These are phyloP conservation scores for Eilema griseolum DNA, from an alignment of 2,888 invertebrate species.

Conservation along the genomic window DNA sequence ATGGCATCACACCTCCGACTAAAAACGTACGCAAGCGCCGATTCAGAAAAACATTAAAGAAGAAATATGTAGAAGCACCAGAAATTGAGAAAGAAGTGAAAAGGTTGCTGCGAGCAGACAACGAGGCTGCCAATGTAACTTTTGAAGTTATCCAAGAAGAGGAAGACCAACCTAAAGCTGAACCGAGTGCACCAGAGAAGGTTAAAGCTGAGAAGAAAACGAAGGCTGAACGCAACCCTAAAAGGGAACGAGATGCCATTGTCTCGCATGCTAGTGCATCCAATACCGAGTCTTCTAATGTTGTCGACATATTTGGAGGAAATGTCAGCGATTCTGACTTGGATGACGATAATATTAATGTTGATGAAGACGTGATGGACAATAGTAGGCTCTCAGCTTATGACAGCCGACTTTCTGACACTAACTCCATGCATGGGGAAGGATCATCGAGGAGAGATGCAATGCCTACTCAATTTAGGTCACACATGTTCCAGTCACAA, in stretches of 20 bases:
- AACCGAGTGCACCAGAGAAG: slow-evolving; percentile 54
- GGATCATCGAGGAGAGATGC: slow-evolving; percentile 57
- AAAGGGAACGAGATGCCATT: slow-evolving; percentile 47
- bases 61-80: slow-evolving; percentile 98
- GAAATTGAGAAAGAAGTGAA: slow-evolving; percentile 99
- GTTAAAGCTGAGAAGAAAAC: slow-evolving; percentile 71
- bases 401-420: slow-evolving; percentile 91
- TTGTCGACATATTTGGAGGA: slow-evolving; percentile 95
- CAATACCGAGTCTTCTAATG: slow-evolving; percentile 72
- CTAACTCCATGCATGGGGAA: slow-evolving; percentile 72
- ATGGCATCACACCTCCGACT: slow-evolving; percentile 98
- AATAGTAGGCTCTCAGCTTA: slow-evolving; percentile 92
- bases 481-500: slow-evolving; percentile 71
- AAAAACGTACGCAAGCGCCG: slow-evolving; percentile 97
- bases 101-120: slow-evolving; percentile 95
- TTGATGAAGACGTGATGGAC: slow-evolving; percentile 88
- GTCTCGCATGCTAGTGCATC: slow-evolving; percentile 41
- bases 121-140: slow-evolving; percentile 95
- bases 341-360: slow-evolving; percentile 92
- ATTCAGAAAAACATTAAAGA: slow-evolving; percentile 97
- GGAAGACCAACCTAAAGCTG: slow-evolving; percentile 88
- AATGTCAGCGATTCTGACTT: slow-evolving; percentile 95
- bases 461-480: slow-evolving; percentile 72
- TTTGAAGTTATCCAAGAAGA: slow-evolving; percentile 97
- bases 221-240: slow-evolving; percentile 63